Percentiles rank a stretch among this genome's conserved stretches.
Evolutionary conservation across 2,113 vertebrate genomes (phyloP).

Genomic region (Pogonocichla stellata): DNA sequence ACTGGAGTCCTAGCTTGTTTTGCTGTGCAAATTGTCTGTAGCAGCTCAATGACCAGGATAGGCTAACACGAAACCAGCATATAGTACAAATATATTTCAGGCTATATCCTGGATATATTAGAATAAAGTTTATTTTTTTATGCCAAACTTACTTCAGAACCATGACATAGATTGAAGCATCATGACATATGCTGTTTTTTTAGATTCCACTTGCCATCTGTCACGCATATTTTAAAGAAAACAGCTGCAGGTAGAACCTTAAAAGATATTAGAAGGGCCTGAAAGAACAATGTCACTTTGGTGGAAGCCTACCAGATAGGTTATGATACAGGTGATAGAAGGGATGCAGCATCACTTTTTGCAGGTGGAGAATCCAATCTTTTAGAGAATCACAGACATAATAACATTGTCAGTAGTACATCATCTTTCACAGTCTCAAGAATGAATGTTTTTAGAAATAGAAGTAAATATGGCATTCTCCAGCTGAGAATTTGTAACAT

Average conservation of each 20-base stretch:
- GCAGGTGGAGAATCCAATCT: neutral
- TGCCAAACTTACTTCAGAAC: neutral
- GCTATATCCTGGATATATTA: neutral
- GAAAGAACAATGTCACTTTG: rapidly evolving
- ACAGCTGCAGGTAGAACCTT: neutral
- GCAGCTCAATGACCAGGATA: neutral
- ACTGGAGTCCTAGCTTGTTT: neutral
- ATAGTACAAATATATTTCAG: neutral
- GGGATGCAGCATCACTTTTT: neutral
- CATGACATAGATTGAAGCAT: neutral
- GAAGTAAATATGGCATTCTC: neutral
- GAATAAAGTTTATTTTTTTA: neutral
- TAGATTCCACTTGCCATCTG: neutral
- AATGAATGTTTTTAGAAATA: neutral
- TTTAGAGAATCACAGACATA: neutral
- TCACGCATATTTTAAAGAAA: neutral
- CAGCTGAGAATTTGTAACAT: neutral
- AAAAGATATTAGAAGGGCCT: neutral
- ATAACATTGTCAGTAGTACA: neutral
- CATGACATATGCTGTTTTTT: neutral
- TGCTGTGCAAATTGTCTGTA: neutral
- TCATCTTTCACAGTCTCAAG: neutral
- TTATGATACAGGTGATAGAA: neutral
- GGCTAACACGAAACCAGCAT: neutral
- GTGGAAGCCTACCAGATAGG: neutral